These are phyloP conservation scores for Egretta garzetta DNA, from an alignment of 2,113 vertebrate species.

Conservation along the genomic window DNA sequence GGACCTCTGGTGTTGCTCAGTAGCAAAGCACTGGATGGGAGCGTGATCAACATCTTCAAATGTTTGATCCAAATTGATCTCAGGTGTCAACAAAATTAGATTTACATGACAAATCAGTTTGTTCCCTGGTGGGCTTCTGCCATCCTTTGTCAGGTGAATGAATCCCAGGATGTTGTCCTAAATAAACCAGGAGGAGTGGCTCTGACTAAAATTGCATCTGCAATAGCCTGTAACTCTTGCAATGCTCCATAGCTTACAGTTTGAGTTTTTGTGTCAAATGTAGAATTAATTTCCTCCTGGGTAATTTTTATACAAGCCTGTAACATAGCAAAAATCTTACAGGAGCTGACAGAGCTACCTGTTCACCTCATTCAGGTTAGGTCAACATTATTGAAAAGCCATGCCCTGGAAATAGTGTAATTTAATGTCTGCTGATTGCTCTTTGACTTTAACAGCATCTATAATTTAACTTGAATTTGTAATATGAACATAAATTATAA, in stretches of 20 bases:
- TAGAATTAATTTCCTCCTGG: neutral
- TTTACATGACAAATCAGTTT: neutral
- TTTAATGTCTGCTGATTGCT: neutral
- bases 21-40: neutral
- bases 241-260: neutral
- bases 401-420: neutral
- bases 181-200: neutral
- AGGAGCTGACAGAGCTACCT: neutral
- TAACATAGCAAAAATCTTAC: neutral
- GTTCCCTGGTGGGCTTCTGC: neutral
- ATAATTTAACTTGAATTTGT: neutral
- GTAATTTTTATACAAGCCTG: neutral
- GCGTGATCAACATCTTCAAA: neutral
- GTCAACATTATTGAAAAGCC: neutral
- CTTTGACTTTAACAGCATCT: constrained; percentile 1
- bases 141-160: neutral
- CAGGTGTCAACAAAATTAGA: neutral
- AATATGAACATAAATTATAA: neutral
- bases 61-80: neutral
- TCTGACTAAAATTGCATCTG: neutral
- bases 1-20: neutral
- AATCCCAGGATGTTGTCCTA: neutral
- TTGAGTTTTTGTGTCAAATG: neutral
- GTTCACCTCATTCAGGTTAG: neutral
- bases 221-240: neutral